Evolutionary conservation across 2,888 invertebrate genomes (phyloP), one percentile per base, ranked within the genome.

Genomic region (Synanthedon tipuliformis): DNA sequence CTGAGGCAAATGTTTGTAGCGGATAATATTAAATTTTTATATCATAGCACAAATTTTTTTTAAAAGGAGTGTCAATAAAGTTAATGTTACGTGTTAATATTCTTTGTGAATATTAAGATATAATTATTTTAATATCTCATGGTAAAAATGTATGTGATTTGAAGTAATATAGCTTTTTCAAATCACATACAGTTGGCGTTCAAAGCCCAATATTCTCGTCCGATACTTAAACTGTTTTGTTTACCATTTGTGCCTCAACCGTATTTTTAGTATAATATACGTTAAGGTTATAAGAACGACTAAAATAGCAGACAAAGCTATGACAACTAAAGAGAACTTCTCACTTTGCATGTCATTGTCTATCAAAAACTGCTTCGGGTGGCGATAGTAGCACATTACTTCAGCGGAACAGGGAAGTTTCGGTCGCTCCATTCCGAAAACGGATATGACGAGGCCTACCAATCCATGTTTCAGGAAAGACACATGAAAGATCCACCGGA

Each of bases 391-490:
- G 66, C 96, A 96, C 71, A 93, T 95, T 0, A 91, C 86, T 15
- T 90, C 89, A 0, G 91, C 89, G 0, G 91, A 89, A 71, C 97
- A 97, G 1, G 89, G 88, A 55, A 98, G 81, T 59, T 92, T 92
- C 1, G 89, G 89, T 0, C 97, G 88, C 61, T 92, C 90, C 75
- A 93, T 93, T 7, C 96, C 96, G 61, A 96, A 95, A 57, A 97
- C 91, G 1, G 95, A 90, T 41, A 94, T 82, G 60, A 95, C 90
- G 0, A 94, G 88, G 4, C 95, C 96, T 61, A 96, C 95, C 52
- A 97, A 90, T 1, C 95, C 94, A 65, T 97, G 96, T 64, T 96
- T 95, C 41, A 96, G 86, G 75, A 95, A 97, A 0, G 97, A 97
- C 40, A 92, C 79, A 71, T 97, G 94, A 66, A 97, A 96, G 40